Base-by-base conservation (phyloP, 2,797 vertebrate genomes). In the Antennarius maculatus region DNA sequence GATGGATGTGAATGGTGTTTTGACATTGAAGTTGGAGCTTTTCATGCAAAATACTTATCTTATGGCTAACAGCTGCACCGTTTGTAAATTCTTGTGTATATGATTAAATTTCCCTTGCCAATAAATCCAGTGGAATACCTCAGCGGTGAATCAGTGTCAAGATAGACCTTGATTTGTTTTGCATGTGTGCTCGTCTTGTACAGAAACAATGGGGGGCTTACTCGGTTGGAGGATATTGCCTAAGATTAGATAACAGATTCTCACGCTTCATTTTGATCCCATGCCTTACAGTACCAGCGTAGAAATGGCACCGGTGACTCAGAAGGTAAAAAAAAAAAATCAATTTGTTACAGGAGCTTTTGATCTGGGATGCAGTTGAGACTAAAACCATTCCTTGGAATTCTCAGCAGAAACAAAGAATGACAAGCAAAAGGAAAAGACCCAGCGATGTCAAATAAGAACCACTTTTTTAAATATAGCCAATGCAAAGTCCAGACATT, bases 401-500 rank as follows among this genome's bases (percentile, higher is more conserved):
- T 27, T 17, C 9, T 55, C 48, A 56, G 28, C 5, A 39, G 56
- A 60, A 13, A 17, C 12, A 46, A 53, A 57, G 18, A 14, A 55
- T 56, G 18, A 16, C 48, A 50, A 47, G 2, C 13, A 16, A 43
- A 29, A 43, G 13, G 28, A 27, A 67, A 73, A 71, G 23, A 48
- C 53, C 12, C 9, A 2, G 13, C 1, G 12, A 45, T 53, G 39
- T 69, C 14, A 67, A 71, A 56, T 45, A 70, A 47, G 47, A 76
- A 18, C 9, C 14, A 4, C 34, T 73, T 71, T 45, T 58, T 18
- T 67, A 60, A 47, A 72, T 34, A 27, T 15, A 50, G 47, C 54
- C 67, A 79, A 34, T 70, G 31, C 5, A 77, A 62, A 60, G 17
- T 53, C 41, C 82, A 78, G 76, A 71, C 71, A 74, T 75, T 71